These are phyloP conservation scores for Miltochrista miniata DNA, from an alignment of 2,888 invertebrate genomes.

Conservation along the genomic window DNA sequence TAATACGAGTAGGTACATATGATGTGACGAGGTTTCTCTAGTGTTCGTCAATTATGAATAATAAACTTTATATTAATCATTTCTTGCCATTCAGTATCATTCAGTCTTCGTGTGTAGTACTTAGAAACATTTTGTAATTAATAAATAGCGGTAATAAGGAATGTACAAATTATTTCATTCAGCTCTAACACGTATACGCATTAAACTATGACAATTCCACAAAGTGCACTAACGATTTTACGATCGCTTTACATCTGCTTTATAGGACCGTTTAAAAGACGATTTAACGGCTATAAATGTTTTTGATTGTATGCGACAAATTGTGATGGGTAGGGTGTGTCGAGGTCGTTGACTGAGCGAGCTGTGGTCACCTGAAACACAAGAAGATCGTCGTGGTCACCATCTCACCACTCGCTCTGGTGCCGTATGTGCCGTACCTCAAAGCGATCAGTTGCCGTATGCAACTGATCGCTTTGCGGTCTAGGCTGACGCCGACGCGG, in stretches of 20 bases:
- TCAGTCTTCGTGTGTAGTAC: too few relatives aligned
- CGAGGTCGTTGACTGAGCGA: conserved; percentile 68
- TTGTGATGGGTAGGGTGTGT: conserved; percentile 61
- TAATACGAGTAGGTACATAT: too few relatives aligned
- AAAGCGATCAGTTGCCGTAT: conserved; percentile 1
- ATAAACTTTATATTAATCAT: too few relatives aligned
- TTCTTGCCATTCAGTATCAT: too few relatives aligned
- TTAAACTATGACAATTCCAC: conserved; percentile 53
- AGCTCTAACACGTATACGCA: conserved; percentile 18
- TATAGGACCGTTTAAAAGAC: conserved; percentile 64
- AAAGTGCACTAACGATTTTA: conserved; percentile 64
- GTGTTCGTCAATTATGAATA: too few relatives aligned
- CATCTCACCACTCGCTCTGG: conserved; percentile 42
- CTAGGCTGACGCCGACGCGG: conserved; percentile 3
- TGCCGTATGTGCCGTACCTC: conserved; percentile 23
- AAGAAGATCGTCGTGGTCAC: conserved; percentile 64
- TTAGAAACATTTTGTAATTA: conserved; percentile 1
- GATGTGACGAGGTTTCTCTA: too few relatives aligned
- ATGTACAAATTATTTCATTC: conserved; percentile 26
- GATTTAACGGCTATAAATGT: conserved; percentile 72
- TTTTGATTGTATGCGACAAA: conserved; percentile 65
- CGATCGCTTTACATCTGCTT: conserved; percentile 63
- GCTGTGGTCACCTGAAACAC: conserved; percentile 73
- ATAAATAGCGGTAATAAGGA: conserved; percentile 14
- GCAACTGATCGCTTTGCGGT: conserved; percentile 39